Evolutionary conservation across 1,140 invertebrate species (phyloP).

Genomic region (Eriosoma lanigerum): DNA sequence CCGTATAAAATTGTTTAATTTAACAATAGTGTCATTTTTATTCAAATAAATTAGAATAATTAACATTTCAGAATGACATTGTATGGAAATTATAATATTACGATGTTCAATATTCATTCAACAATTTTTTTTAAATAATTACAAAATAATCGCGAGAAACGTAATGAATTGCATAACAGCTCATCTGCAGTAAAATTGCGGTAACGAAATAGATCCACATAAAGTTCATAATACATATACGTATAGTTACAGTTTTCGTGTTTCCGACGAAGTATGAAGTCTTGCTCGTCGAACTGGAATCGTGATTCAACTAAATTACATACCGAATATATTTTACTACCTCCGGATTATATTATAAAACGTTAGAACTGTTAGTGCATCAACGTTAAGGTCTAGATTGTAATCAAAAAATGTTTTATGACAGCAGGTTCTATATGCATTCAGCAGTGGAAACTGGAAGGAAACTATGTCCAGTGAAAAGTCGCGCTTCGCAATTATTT

Average conservation of each 20-base stretch:
- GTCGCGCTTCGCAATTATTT: conserved; percentile 32
- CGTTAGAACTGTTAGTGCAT: neutral
- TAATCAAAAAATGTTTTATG: conserved; percentile 25
- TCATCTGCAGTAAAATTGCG: neutral
- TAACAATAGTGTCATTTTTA: too few species aligned
- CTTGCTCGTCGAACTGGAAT: conserved; percentile 28
- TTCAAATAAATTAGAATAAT: too few species aligned
- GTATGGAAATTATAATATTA: too few species aligned
- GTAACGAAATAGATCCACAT: neutral
- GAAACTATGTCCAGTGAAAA: conserved; percentile 6
- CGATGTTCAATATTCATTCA: too few species aligned
- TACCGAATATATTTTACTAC: neutral
- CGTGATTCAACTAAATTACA: neutral
- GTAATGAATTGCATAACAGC: neutral
- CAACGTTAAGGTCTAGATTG: conserved; percentile 14
- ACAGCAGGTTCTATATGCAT: too few species aligned
- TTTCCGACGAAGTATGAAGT: neutral
- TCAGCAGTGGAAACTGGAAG: conserved; percentile 35
- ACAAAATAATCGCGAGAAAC: too few species aligned
- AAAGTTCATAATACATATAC: neutral
- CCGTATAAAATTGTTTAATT: too few species aligned
- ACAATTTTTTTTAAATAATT: too few species aligned
- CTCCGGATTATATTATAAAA: conserved; percentile 18
- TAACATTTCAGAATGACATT: too few species aligned
- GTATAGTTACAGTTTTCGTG: neutral